Percentiles rank a stretch among this genome's conserved stretches.
Evolutionary conservation across 1,140 invertebrate species (phyloP).

Genomic region (Caenorhabditis briggsae): DNA sequence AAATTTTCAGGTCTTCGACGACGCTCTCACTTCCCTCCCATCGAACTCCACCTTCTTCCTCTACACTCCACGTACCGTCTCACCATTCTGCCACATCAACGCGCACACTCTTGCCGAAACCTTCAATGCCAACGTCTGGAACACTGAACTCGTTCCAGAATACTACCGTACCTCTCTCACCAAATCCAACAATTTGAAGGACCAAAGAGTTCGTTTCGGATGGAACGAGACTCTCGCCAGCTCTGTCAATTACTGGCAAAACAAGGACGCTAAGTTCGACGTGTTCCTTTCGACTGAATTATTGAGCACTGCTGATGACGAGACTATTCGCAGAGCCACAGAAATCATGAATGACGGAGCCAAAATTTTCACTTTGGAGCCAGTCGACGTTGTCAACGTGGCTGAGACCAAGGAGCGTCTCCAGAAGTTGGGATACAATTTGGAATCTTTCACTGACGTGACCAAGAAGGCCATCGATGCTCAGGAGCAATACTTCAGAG

Average conservation of each 20-base stretch:
- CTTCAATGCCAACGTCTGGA: constrained; percentile 71
- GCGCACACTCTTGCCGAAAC: constrained; percentile 69
- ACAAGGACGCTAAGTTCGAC: constrained; percentile 67
- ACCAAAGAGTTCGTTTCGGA: constrained; percentile 66
- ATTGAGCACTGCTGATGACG: constrained; percentile 61
- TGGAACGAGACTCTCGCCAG: constrained; percentile 62
- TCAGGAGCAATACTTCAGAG: constrained; percentile 61
- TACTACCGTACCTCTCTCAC: constrained; percentile 73
- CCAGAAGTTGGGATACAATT: constrained; percentile 37
- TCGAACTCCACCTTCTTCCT: constrained; percentile 56
- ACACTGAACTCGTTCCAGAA: constrained; percentile 71
- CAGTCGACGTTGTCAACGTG: constrained; percentile 60
- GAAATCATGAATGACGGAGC: constrained; percentile 58
- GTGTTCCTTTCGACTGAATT: constrained; percentile 72
- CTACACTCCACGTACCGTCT: constrained; percentile 61
- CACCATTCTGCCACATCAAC: constrained; percentile 68
- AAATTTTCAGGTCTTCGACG: constrained; percentile 55
- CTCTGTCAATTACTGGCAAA: constrained; percentile 69
- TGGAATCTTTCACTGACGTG: constrained; percentile 64
- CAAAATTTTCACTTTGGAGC: constrained; percentile 64
- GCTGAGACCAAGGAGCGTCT: constrained; percentile 53
- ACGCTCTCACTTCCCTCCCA: constrained; percentile 32
- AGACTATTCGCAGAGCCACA: constrained; percentile 52
- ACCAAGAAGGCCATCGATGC: constrained; percentile 59
- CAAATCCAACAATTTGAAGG: constrained; percentile 70